phyloP scores from a whole-genome alignment of 2,888 invertebrate genomes.

The Candidula unifasciata region DNA sequence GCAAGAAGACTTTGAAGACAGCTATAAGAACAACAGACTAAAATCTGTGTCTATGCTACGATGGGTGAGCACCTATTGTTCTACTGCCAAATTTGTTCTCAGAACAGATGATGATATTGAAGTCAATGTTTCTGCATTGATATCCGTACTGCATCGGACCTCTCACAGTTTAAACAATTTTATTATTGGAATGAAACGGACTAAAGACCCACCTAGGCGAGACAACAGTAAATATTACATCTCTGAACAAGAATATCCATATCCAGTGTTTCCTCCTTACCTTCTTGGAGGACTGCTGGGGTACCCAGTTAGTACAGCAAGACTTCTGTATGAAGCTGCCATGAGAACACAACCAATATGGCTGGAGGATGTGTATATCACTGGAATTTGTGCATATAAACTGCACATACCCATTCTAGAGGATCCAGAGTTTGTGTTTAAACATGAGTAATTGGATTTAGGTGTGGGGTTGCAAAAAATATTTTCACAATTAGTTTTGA shows the following conservation, averaged over 20 bases:
- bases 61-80: slow-evolving; percentile 73
- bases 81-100: slow-evolving; percentile 70
- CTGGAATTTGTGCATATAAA: slow-evolving; percentile 3
- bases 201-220: slow-evolving; percentile 58
- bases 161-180: slow-evolving; percentile 54
- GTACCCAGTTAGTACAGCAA: slow-evolving; percentile 15
- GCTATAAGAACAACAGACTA: slow-evolving; percentile 74
- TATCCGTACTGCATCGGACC: slow-evolving; percentile 66
- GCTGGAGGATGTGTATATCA: slow-evolving; percentile 43
- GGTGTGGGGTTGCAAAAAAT: no score
- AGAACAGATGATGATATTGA: slow-evolving; percentile 76
- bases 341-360: slow-evolving; percentile 17
- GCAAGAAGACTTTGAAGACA: slow-evolving; percentile 72
- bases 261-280: slow-evolving; percentile 63
- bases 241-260: slow-evolving; percentile 60
- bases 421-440: slow-evolving; percentile 1
- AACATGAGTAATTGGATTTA: background rate
- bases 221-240: slow-evolving; percentile 54
- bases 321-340: slow-evolving; percentile 22
- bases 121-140: slow-evolving; percentile 80
- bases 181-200: slow-evolving; percentile 61
- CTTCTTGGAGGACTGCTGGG: slow-evolving; percentile 25
- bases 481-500: no score
- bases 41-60: slow-evolving; percentile 71
- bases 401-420: slow-evolving; percentile 11